Percentiles rank a stretch among this genome's conserved stretches.
phyloP scores from a whole-genome alignment of 2,888 invertebrate genomes.

The Polyommatus icarus region DNA sequence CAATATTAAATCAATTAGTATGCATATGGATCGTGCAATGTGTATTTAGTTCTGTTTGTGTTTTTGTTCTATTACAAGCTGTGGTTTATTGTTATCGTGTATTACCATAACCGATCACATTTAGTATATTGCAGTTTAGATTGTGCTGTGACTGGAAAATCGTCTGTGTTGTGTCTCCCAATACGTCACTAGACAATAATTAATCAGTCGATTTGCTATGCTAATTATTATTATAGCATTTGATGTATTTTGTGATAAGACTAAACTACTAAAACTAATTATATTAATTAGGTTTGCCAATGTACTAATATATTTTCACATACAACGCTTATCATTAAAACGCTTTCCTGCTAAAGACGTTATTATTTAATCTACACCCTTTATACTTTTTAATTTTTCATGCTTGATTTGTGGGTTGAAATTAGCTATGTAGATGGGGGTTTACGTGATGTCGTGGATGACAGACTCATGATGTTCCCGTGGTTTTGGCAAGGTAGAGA shows the following conservation, averaged over 20 bases:
- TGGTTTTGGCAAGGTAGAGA: too few species aligned
- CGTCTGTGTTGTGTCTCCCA: background rate
- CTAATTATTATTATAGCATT: background rate
- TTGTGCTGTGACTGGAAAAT: conserved; percentile 21
- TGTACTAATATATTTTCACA: too few species aligned
- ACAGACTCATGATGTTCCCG: too few species aligned
- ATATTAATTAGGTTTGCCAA: background rate
- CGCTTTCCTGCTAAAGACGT: too few species aligned
- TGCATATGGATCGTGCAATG: conserved; percentile 6
- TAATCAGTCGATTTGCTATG: background rate
- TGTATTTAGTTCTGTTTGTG: conserved; percentile 3
- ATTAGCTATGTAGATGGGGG: too few species aligned
- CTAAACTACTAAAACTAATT: background rate
- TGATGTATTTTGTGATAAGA: background rate
- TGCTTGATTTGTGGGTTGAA: too few species aligned
- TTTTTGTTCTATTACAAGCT: conserved; percentile 12
- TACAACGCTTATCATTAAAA: too few species aligned
- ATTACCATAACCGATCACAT: conserved; percentile 16
- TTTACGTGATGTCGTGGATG: too few species aligned
- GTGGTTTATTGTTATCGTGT: conserved; percentile 20
- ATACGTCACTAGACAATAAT: background rate
- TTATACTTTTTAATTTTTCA: too few species aligned
- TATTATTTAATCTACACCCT: too few species aligned
- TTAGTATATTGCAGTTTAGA: background rate
- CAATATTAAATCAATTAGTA: background rate